These are phyloP conservation scores for Toxostoma redivivum DNA, from an alignment of 2,113 vertebrate species.

Conservation along the genomic window DNA sequence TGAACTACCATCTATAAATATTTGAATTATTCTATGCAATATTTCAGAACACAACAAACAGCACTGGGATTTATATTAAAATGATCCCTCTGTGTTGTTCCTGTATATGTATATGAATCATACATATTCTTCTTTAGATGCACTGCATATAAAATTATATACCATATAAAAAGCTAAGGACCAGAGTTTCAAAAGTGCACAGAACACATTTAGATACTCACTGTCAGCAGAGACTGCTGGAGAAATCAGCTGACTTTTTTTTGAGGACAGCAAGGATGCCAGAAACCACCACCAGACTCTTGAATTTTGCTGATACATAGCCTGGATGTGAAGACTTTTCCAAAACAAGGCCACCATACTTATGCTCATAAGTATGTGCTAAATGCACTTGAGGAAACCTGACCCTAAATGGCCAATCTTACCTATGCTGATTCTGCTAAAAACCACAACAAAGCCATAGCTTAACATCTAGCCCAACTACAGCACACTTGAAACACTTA, in stretches of 20 bases:
- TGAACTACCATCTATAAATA: constrained; percentile 40
- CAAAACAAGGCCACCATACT: not conserved
- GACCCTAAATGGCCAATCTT: not conserved
- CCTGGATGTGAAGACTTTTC: not conserved
- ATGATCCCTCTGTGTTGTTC: not conserved
- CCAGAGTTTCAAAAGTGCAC: not conserved
- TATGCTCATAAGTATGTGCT: not conserved
- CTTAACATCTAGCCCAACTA: not conserved
- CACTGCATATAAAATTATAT: not conserved
- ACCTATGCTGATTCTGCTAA: not conserved
- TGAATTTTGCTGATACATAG: not conserved
- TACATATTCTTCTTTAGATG: not conserved
- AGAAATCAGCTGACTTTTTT: not conserved
- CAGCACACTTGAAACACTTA: not conserved
- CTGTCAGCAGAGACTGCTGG: not conserved
- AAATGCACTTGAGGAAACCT: not conserved
- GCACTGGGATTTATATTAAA: constrained; percentile 29
- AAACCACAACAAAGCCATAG: not conserved
- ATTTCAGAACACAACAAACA: constrained; percentile 33
- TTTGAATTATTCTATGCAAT: constrained; percentile 37
- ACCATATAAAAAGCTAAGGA: constrained; percentile 11
- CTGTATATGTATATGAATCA: constrained; percentile 15
- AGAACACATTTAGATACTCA: not conserved
- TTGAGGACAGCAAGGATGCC: not conserved
- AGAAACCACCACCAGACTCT: not conserved